Percentiles rank a stretch among this genome's conserved stretches.
These are phyloP conservation scores for Zeugodacus cucurbitae DNA, from an alignment of 1,140 invertebrate species.

Conservation along the genomic window DNA sequence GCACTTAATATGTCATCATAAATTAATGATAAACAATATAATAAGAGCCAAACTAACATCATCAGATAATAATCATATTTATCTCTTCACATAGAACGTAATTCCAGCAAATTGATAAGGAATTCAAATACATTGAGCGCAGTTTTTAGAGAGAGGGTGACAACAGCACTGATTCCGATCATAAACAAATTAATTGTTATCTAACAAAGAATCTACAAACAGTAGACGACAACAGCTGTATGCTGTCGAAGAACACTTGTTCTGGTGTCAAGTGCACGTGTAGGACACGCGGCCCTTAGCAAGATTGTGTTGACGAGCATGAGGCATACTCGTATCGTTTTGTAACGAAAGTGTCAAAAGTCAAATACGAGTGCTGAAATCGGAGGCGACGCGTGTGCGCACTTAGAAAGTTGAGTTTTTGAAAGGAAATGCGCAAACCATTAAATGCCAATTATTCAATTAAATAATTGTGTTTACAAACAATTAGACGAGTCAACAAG, in stretches of 20 bases:
- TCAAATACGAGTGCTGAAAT: not conserved
- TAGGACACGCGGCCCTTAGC: not conserved
- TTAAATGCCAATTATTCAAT: slow-evolving; percentile 37
- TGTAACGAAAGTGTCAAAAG: not conserved
- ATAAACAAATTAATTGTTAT: not conserved
- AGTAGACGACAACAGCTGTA: not conserved
- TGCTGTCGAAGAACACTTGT: not conserved
- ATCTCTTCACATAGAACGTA: not conserved
- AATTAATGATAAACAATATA: not conserved
- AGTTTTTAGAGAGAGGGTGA: not conserved
- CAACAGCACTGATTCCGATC: not conserved
- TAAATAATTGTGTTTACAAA: slow-evolving; percentile 24
- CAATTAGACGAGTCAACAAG: slow-evolving; percentile 7
- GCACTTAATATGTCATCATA: not conserved
- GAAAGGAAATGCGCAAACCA: not conserved
- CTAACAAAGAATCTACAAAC: not conserved
- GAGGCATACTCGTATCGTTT: not conserved
- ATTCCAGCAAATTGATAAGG: not conserved
- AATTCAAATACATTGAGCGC: not conserved
- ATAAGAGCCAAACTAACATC: not conserved
- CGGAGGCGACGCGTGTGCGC: not conserved
- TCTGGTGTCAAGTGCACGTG: not conserved
- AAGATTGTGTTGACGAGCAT: not conserved
- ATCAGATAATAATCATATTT: not conserved
- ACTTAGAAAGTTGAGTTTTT: not conserved